These are phyloP conservation scores for Melanotus villosus DNA, from an alignment of 2,888 invertebrate genomes.

Conservation along the genomic window DNA sequence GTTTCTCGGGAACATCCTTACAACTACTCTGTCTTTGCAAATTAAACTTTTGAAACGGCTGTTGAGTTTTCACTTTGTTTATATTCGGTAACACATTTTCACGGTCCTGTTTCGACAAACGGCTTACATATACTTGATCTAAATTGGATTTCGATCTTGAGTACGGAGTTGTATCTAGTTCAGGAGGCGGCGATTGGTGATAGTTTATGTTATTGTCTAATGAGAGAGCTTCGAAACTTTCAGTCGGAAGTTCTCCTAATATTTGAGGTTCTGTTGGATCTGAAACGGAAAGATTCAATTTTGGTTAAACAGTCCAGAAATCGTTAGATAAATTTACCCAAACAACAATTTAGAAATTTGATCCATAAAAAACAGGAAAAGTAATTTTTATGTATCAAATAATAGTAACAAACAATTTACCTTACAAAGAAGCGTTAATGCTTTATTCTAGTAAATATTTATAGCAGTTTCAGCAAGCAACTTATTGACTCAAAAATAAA, in stretches of 20 bases:
- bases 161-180: constrained; percentile 59
- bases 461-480: too few relatives aligned
- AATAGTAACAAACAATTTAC: too few relatives aligned
- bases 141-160: constrained; percentile 67
- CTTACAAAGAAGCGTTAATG: too few relatives aligned
- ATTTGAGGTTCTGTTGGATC: constrained; percentile 71
- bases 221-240: constrained; percentile 65
- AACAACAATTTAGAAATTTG: too few relatives aligned
- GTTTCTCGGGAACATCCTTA: constrained; percentile 63
- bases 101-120: constrained; percentile 59
- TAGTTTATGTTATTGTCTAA: constrained; percentile 65
- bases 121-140: constrained; percentile 64
- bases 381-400: too few relatives aligned
- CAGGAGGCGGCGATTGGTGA: constrained; percentile 56
- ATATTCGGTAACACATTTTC: constrained; percentile 60
- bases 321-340: too few relatives aligned
- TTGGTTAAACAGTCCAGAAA: too few relatives aligned
- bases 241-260: constrained; percentile 55
- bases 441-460: too few relatives aligned
- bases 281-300: constrained; percentile 54
- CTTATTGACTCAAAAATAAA: too few relatives aligned
- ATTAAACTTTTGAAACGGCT: constrained; percentile 54
- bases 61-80: constrained; percentile 52
- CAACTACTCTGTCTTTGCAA: constrained; percentile 66
- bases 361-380: neutral